A percentile compares a stretch with the other conserved stretches of the same genome.
phyloP scores from a whole-genome alignment of 2,888 invertebrate species.

The Crossocerus cetratus region DNA sequence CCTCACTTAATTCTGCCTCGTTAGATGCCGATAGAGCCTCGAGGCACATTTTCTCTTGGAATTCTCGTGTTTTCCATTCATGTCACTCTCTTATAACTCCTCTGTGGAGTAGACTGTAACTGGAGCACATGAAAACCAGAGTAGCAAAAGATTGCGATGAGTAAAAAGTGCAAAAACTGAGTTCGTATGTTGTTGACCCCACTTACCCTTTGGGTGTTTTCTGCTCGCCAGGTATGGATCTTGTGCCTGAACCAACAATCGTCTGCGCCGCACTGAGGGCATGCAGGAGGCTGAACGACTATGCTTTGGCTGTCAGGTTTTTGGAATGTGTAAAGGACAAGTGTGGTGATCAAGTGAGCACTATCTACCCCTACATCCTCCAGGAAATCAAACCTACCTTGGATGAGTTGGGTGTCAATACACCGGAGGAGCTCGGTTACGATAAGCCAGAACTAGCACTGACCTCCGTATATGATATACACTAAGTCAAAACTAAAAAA shows the following conservation, averaged over 20 bases:
- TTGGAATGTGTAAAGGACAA: slow-evolving; percentile 95
- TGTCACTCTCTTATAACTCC: not conserved
- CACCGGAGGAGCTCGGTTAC: slow-evolving; percentile 96
- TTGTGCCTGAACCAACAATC: slow-evolving; percentile 94
- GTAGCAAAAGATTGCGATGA: not conserved
- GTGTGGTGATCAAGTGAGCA: slow-evolving; percentile 85
- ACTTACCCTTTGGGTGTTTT: too few species aligned
- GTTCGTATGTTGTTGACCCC: too few species aligned
- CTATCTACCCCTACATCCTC: slow-evolving; percentile 92
- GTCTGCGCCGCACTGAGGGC: slow-evolving; percentile 92
- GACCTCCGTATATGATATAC: slow-evolving; percentile 84
- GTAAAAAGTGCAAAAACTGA: not conserved
- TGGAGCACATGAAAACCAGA: not conserved
- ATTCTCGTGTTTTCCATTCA: not conserved
- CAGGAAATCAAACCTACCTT: slow-evolving; percentile 95
- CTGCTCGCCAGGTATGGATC: slow-evolving; percentile 84
- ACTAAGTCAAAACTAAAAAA: slow-evolving; percentile 61
- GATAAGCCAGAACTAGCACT: slow-evolving; percentile 97
- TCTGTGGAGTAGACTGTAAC: not conserved
- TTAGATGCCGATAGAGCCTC: too few species aligned
- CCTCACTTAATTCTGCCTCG: too few species aligned
- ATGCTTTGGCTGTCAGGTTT: slow-evolving; percentile 93
- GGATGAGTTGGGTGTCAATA: slow-evolving; percentile 93
- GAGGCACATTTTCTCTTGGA: too few species aligned
- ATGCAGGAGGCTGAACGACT: slow-evolving; percentile 96